Conservation (phyloP, 2,888 invertebrate species). For the Meganola albula region DNA sequence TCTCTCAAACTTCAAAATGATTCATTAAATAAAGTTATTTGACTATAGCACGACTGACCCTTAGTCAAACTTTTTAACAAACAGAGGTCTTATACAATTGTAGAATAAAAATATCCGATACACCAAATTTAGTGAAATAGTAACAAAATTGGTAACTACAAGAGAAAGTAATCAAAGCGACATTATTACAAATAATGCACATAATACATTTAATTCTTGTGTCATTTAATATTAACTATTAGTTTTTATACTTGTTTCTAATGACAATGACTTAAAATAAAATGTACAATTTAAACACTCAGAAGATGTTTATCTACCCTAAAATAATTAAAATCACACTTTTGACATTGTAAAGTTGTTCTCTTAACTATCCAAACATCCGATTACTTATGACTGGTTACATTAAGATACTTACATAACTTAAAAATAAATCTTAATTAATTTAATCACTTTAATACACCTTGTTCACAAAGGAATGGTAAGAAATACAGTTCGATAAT, state of each 20-base stretch:
- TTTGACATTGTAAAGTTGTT: conserved; percentile 77
- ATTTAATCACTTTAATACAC: conserved; percentile 68
- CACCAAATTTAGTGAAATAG: no score
- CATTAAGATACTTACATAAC: conserved; percentile 64
- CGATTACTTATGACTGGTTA: conserved; percentile 69
- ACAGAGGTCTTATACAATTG: no score
- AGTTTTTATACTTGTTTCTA: conserved; percentile 14
- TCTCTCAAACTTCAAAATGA: no score
- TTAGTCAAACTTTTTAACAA: no score
- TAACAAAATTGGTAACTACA: conserved; percentile 30
- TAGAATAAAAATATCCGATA: no score
- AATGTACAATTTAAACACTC: conserved; percentile 63
- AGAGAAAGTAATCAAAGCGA: no score
- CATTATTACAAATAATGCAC: conserved; percentile 12
- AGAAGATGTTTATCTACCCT: conserved; percentile 57
- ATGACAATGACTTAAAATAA: conserved; percentile 68
- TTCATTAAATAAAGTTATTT: no score
- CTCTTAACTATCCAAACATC: conserved; percentile 70
- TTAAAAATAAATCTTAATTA: conserved; percentile 55
- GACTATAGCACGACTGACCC: no score
- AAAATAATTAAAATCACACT: conserved; percentile 75
- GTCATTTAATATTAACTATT: conserved; percentile 15
- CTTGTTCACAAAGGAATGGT: conserved; percentile 73
- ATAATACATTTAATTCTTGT: conserved; percentile 10
- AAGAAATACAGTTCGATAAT: conserved; percentile 61